Percentiles rank a stretch among this genome's conserved stretches.
Conservation (phyloP, 2,888 invertebrate species). For the Opisthograptis luteolata region DNA sequence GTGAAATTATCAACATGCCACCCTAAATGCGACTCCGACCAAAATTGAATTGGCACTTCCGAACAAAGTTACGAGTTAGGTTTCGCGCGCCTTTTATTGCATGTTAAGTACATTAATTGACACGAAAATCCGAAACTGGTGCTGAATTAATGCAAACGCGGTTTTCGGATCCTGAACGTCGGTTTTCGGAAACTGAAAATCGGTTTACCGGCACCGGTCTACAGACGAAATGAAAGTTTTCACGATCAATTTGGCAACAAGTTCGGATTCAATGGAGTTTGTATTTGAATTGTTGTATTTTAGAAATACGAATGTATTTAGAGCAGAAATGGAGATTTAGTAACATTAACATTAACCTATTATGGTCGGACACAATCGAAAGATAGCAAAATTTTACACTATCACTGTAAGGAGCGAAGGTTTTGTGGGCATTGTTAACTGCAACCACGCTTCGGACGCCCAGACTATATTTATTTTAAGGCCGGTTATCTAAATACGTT, state of each 20-base stretch:
- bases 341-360: constrained; percentile 13
- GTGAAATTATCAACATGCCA: constrained; percentile 35
- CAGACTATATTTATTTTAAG: too few species aligned
- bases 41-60: constrained; percentile 70
- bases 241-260: constrained; percentile 37
- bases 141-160: constrained; percentile 56
- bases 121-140: constrained; percentile 16
- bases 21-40: constrained; percentile 20
- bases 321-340: constrained; percentile 15
- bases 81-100: constrained; percentile 70
- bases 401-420: too few species aligned
- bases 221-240: constrained; percentile 47
- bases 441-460: too few species aligned
- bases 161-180: constrained; percentile 61
- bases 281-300: constrained; percentile 41
- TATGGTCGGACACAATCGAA: constrained; percentile 11
- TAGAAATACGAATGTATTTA: constrained; percentile 21
- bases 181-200: constrained; percentile 58
- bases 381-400: too few species aligned
- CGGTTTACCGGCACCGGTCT: constrained; percentile 49
- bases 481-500: too few species aligned
- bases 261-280: constrained; percentile 40
- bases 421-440: too few species aligned
- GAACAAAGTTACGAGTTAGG: constrained; percentile 69
- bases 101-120: constrained; percentile 75